Percentiles rank a stretch among this genome's conserved stretches.
Conservation (phyloP, 2,797 vertebrate genomes). For the Betta splendens region DNA sequence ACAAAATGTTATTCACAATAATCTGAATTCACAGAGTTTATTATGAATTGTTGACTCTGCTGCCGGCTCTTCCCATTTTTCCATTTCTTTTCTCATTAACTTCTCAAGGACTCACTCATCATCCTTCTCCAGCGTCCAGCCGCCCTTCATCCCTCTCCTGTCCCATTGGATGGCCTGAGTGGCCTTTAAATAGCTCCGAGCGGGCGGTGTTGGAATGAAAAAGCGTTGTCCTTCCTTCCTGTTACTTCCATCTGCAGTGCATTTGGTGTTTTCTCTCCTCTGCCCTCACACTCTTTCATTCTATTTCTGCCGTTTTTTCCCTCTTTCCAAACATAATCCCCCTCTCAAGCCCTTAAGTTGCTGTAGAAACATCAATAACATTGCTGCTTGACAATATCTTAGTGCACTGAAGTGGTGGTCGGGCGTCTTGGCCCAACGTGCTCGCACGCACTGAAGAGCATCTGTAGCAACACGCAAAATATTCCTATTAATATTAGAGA, state of each 20-base stretch:
- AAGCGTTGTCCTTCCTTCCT: slow-evolving; percentile 23
- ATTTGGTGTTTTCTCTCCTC: slow-evolving; percentile 43
- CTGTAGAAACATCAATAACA: slow-evolving; percentile 89
- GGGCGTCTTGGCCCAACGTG: slow-evolving; percentile 58
- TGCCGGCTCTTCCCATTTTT: slow-evolving; percentile 5
- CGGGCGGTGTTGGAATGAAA: slow-evolving; percentile 12
- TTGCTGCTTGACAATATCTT: slow-evolving; percentile 85
- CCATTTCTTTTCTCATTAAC: slow-evolving; percentile 5
- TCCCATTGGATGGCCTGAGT: slow-evolving; percentile 7
- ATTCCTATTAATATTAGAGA: not conserved
- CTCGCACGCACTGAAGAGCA: slow-evolving; percentile 27
- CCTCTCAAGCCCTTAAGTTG: slow-evolving; percentile 78
- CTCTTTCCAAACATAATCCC: slow-evolving; percentile 78
- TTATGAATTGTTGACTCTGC: slow-evolving; percentile 9
- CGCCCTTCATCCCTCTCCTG: not conserved
- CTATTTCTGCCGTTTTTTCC: slow-evolving; percentile 35
- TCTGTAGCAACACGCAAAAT: too few relatives aligned
- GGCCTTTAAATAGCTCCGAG: slow-evolving; percentile 39
- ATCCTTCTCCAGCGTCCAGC: slow-evolving; percentile 8
- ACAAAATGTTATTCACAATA: not conserved
- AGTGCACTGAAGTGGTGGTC: slow-evolving; percentile 82
- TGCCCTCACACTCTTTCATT: slow-evolving; percentile 11
- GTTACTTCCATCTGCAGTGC: slow-evolving; percentile 31
- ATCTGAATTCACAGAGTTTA: not conserved
- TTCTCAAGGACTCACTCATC: not conserved